Evolutionary conservation across 2,113 vertebrate genomes (phyloP), one percentile per base, ranked within the genome.

Genomic region (Meriones unguiculatus): DNA sequence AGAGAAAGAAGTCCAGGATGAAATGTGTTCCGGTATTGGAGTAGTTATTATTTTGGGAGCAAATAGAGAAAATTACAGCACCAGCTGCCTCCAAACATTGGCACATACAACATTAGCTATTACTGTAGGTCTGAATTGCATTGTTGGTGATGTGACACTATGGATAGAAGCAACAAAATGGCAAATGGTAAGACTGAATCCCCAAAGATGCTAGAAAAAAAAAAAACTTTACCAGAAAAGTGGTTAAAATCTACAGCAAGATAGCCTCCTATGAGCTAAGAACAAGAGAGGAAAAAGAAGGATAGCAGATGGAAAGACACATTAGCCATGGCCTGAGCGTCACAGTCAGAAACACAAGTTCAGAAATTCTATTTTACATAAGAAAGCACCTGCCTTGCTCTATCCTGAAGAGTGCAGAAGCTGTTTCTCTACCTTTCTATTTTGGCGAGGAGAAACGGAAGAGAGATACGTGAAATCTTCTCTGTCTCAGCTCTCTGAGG

Each of bases 391-490:
- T 87, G 92, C 32, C 32, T n/a, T 86, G 4, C 50, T 30, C 10
- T 80, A 12, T 20, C 35, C 50, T 35, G 8, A 91, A 77, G 11
- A 92, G 5, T 57, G 24, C 41, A 69, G 11, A 38, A 35, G 12
- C 38, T 32, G 0, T 62, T 22, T 72, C 18, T 67, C 52, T 2
- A 89, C 57, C 76, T 62, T 57, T 57, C 67, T 69, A 57, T 17
- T 17, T 4, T 7, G 35, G 5, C 54, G 5, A 7, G 3, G 7
- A n/a, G 15, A 24, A 7, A 32, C 4, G 41, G 13, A 28, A 32
- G 25, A 59, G 2, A 24, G 0, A 28, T 3, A 28, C 3, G 20
- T 35, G 38, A 57, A 76, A 38, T 90, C 32, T 69, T 9, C 1
- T 4, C 11, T 8, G 32, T 13, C 22, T 87, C 20, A 59, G 1